A percentile compares a stretch with the other conserved stretches of the same genome.
Evolutionary conservation across 2,113 vertebrate genomes (phyloP).

Genomic region (Chrysochloris asiatica): DNA sequence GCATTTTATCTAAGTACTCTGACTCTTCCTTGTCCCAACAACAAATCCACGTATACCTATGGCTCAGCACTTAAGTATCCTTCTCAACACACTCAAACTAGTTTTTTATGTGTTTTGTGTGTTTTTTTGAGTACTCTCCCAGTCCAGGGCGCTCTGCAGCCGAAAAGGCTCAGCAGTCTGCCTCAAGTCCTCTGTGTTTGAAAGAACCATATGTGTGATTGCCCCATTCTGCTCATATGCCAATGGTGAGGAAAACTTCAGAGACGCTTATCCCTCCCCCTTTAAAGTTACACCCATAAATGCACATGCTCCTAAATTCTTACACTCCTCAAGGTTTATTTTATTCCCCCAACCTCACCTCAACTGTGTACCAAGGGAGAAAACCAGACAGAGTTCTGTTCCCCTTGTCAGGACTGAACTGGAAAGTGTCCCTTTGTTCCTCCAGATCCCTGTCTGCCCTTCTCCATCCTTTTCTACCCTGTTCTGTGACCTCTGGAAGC

Average conservation of each 20-base stretch:
- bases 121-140: not conserved
- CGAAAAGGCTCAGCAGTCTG: not conserved
- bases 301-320: not conserved
- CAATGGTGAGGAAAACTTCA: not conserved
- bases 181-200: not conserved
- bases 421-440: not conserved
- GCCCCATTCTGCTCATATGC: not conserved
- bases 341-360: not conserved
- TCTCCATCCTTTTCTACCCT: not conserved
- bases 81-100: not conserved
- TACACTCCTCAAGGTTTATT: not conserved
- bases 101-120: too few relatives aligned
- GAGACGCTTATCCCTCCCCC: not conserved
- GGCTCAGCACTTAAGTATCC: not conserved
- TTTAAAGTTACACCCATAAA: not conserved
- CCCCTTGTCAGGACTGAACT: not conserved
- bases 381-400: not conserved
- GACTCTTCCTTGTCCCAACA: not conserved
- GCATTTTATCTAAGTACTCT: not conserved
- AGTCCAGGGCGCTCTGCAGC: not conserved
- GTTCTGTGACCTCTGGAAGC: not conserved
- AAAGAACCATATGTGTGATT: not conserved
- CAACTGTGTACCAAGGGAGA: not conserved
- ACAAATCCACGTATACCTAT: not conserved
- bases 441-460: not conserved